These are phyloP conservation scores for Aramus guarauna DNA, from an alignment of 2,113 vertebrate species.

Conservation along the genomic window DNA sequence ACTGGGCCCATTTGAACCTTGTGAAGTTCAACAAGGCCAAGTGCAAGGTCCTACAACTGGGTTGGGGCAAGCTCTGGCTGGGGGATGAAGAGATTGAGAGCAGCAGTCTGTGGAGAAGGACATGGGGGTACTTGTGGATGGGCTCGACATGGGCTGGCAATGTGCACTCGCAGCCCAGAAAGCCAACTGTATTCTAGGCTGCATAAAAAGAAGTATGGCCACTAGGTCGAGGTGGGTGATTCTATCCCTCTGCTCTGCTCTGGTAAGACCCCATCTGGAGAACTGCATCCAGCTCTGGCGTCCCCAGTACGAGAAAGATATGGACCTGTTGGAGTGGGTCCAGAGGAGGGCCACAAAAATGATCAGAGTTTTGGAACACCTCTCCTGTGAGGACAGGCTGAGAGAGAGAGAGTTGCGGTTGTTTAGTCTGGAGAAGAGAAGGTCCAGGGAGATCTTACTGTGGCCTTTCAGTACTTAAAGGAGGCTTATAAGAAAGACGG, in stretches of 20 bases:
- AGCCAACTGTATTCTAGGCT: neutral
- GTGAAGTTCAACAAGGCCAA: neutral
- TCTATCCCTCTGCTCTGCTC: no score
- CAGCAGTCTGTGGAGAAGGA: neutral
- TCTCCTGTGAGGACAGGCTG: no score
- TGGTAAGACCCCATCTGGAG: no score
- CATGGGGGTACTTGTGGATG: neutral
- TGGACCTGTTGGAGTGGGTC: no score
- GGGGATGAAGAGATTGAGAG: neutral
- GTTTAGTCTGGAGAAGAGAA: neutral
- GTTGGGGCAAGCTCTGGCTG: neutral
- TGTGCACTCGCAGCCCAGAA: neutral
- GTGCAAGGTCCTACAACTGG: no score
- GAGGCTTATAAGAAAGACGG: neutral
- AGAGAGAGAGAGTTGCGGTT: no score
- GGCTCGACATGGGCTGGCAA: neutral
- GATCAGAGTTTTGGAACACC: no score
- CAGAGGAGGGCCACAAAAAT: no score
- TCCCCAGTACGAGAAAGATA: no score
- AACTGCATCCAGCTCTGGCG: no score
- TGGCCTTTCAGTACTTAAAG: neutral
- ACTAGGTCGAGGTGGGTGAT: no score
- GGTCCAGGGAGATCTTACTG: neutral
- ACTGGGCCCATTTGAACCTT: neutral
- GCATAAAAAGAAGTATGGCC: neutral